These are phyloP conservation scores for Cyrtodaria siliqua DNA, from an alignment of 2,888 invertebrate genomes.

Conservation along the genomic window DNA sequence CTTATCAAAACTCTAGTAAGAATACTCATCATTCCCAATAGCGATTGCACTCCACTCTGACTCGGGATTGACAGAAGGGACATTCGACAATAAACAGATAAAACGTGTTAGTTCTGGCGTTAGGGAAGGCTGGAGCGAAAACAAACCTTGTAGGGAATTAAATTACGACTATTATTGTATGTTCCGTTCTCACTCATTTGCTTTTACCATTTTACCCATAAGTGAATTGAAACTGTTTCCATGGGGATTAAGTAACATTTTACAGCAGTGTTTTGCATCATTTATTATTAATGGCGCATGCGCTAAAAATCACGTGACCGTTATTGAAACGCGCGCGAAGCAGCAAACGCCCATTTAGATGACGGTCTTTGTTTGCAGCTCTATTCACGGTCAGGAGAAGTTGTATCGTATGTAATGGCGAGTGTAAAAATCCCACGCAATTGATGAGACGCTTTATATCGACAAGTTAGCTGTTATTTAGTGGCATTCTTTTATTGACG, in stretches of 20 bases:
- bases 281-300: constrained; percentile 54
- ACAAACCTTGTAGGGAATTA: constrained; percentile 15
- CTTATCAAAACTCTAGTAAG: no score
- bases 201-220: constrained; percentile 38
- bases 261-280: constrained; percentile 37
- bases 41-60: constrained; percentile 1
- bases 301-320: constrained; percentile 30
- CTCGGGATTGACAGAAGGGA: constrained; percentile 9
- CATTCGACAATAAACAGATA: neutral
- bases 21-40: no score
- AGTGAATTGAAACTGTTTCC: constrained; percentile 55
- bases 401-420: constrained; percentile 11
- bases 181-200: constrained; percentile 28
- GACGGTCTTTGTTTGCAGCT: constrained; percentile 11
- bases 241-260: constrained; percentile 58
- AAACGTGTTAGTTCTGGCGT: constrained; percentile 2
- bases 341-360: constrained; percentile 46
- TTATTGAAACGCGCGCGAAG: constrained; percentile 10
- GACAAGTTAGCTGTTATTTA: neutral
- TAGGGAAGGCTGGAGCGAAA: neutral
- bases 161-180: constrained; percentile 13
- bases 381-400: no score
- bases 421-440: constrained; percentile 16
- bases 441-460: no score
- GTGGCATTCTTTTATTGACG: neutral